These are phyloP conservation scores for Lasioglossum lativentre DNA, from an alignment of 2,888 invertebrate species.

Conservation along the genomic window DNA sequence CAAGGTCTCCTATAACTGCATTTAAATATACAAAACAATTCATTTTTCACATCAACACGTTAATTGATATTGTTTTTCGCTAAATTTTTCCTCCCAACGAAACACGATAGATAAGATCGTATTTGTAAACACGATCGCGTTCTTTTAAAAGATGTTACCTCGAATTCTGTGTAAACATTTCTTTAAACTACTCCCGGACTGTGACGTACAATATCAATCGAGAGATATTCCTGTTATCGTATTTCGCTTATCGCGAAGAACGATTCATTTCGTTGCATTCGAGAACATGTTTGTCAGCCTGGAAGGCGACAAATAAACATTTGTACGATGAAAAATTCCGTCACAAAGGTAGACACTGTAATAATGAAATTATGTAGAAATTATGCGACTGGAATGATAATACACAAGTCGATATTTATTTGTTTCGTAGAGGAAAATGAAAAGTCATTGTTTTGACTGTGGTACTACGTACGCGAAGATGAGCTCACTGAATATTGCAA, in stretches of 20 bases:
- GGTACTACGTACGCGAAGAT: background rate
- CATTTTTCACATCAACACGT: background rate
- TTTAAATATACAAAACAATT: background rate
- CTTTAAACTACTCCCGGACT: background rate
- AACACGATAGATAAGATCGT: background rate
- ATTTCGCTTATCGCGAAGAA: background rate
- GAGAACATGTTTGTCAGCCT: background rate
- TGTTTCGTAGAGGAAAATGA: background rate
- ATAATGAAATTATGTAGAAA: background rate
- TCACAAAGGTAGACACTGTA: background rate
- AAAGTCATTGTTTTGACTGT: background rate
- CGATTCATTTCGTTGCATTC: background rate
- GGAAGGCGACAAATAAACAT: background rate
- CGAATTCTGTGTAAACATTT: background rate
- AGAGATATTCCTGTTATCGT: background rate
- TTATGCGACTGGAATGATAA: background rate
- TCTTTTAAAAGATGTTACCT: background rate
- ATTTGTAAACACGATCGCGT: background rate
- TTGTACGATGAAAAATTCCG: background rate
- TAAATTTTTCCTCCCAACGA: background rate
- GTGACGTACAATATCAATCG: background rate
- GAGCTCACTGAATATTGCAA: background rate
- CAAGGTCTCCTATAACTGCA: background rate
- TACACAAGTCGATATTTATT: background rate
- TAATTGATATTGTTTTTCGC: background rate